Base-by-base conservation (phyloP, 2,888 invertebrate species). In the Spisula subtruncata region DNA sequence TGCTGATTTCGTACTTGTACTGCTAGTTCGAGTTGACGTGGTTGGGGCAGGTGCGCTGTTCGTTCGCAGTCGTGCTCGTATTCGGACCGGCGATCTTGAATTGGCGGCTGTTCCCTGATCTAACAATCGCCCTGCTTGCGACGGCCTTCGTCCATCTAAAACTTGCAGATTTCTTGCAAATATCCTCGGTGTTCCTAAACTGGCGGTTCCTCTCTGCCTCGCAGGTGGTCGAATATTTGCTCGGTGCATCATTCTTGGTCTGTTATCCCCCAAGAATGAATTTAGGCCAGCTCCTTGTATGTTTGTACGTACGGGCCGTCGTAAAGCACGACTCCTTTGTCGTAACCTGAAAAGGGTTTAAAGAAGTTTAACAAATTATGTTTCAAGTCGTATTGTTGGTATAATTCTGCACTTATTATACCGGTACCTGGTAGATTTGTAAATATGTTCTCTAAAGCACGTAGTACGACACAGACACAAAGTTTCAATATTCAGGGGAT, bases 91-190 rank as follows among this genome's bases (percentile, higher is more conserved):
- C 1, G 71, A 32, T 35, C 75, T 32, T 16, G 75, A 12, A 20
- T 8, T 18, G 46, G 25, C n/a, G 5, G 41, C 20, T 1, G 35
- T n/a, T 48, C 18, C 41, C n/a, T 32, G 41, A 75, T 75, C 35
- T 18, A 18, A 25, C 32, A 75, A 75, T 18, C 75, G 29, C n/a
- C 32, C 18, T 18, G 75, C 75, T 75, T 75, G 29, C 18, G 75
- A 35, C 35, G 75, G 75, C 35, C 18, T 32, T 6, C 75, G 75
- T 2, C 46, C 25, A 46, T 46, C 46, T 2, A 66, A 25, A 25
- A 83, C 46, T 66, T 66, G 46, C 25, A 66, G 46, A 41, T 83
- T 83, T 25, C 83, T 83, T 4, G 83, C 46, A 66, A 66, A 41
- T 46, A 83, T 66, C 25, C 20, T 41, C 16, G 66, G 60, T 0